These are phyloP conservation scores for Xylota sylvarum DNA, from an alignment of 2,888 invertebrate species.

Conservation along the genomic window DNA sequence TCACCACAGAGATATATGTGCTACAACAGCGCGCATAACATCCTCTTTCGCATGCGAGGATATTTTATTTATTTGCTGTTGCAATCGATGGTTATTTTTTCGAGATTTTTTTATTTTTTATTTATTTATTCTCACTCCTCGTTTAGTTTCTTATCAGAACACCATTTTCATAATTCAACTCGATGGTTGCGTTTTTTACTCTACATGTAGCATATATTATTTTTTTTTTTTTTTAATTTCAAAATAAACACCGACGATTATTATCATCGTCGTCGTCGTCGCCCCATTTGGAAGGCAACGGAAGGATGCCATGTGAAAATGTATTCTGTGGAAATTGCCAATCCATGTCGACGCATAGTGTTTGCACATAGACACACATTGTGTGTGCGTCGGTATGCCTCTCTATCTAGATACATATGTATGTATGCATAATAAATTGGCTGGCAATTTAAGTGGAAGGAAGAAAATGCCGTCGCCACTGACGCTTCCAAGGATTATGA, in stretches of 20 bases:
- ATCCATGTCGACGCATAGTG: conserved; percentile 53
- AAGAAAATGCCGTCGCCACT: conserved; percentile 44
- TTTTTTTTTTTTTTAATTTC: conserved; percentile 35
- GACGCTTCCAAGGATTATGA: conserved; percentile 58
- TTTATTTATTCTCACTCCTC: conserved; percentile 44
- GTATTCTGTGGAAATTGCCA: conserved; percentile 44
- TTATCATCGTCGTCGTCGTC: conserved; percentile 39
- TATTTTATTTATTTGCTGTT: conserved; percentile 69
- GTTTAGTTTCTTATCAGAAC: conserved; percentile 73
- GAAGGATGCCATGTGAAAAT: conserved; percentile 50
- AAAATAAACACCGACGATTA: conserved; percentile 64
- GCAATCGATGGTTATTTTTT: conserved; percentile 57
- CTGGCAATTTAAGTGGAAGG: conserved; percentile 71
- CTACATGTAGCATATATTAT: not conserved
- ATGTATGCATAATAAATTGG: conserved; percentile 69
- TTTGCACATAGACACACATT: conserved; percentile 30
- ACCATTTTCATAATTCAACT: conserved; percentile 69
- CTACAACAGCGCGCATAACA: conserved; percentile 24
- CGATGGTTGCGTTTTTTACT: conserved; percentile 32
- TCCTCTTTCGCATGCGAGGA: conserved; percentile 62
- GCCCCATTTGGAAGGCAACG: conserved; percentile 14
- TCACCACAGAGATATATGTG: conserved; percentile 24
- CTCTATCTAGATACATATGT: not conserved
- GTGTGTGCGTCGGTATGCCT: too few species aligned
- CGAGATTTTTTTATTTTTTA: conserved; percentile 11